These are phyloP conservation scores for Heliconius erato DNA, from an alignment of 2,888 invertebrate species.

Conservation along the genomic window DNA sequence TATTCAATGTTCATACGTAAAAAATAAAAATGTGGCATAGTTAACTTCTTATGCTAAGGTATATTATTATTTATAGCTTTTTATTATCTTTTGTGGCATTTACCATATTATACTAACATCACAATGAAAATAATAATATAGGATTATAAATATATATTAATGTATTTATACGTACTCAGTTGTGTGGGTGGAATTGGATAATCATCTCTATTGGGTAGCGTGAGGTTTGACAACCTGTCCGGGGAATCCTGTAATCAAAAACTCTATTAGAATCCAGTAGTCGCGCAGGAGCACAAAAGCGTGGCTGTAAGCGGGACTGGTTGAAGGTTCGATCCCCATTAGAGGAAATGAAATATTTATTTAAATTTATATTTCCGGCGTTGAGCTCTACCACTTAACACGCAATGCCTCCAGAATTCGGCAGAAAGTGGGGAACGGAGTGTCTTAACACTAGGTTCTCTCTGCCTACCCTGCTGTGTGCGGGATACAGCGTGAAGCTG, in stretches of 20 bases:
- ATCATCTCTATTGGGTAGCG: conserved; percentile 60
- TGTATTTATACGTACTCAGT: conserved; percentile 60
- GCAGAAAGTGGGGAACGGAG: no score
- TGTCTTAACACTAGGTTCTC: no score
- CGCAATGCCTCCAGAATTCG: no score
- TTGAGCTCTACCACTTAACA: no score
- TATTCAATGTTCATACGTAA: neutral
- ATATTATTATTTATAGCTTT: neutral
- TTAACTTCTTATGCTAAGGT: neutral
- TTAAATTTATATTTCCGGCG: no score
- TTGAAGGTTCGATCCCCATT: no score
- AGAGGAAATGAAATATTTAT: no score
- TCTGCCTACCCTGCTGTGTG: no score
- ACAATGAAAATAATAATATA: neutral
- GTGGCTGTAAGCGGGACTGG: no score
- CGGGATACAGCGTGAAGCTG: no score
- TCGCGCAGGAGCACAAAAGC: no score
- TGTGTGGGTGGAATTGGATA: conserved; percentile 69
- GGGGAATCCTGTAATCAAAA: conserved; percentile 65
- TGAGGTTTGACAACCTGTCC: conserved; percentile 61
- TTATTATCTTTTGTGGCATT: neutral
- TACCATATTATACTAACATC: neutral
- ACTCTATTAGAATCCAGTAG: neutral
- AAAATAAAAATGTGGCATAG: neutral
- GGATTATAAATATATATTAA: neutral